Conservation (phyloP, 2,888 invertebrate genomes). For the Pammene aurita region DNA sequence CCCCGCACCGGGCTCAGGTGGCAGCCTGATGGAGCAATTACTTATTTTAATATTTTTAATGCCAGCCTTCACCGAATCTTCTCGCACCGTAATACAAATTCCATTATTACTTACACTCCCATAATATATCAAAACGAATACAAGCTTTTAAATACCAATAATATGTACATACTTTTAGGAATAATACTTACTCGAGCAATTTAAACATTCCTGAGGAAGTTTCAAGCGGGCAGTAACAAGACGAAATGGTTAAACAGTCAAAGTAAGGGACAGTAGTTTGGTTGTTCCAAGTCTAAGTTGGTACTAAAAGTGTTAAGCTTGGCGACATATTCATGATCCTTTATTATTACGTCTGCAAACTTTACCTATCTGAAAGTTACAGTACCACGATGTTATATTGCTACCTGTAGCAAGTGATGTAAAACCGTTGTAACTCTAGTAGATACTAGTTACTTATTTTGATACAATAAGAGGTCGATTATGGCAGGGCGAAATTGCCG, state of each 20-base stretch:
- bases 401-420: not conserved
- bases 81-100: conserved; percentile 61
- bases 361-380: conserved; percentile 12
- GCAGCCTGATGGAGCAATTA: conserved; percentile 75
- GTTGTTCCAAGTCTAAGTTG: conserved; percentile 14
- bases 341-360: conserved; percentile 17
- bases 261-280: conserved; percentile 9
- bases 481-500: no score
- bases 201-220: conserved; percentile 42
- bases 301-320: conserved; percentile 13
- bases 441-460: no score
- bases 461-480: no score
- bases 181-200: conserved; percentile 14
- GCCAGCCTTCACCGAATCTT: conserved; percentile 60
- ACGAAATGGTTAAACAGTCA: conserved; percentile 24
- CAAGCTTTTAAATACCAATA: conserved; percentile 12
- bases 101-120: conserved; percentile 49
- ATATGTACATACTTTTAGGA: conserved; percentile 13
- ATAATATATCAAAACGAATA: conserved; percentile 14
- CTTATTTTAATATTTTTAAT: conserved; percentile 79
- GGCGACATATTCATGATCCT: conserved; percentile 9
- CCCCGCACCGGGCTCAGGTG: conserved; percentile 65
- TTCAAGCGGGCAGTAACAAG: conserved; percentile 41
- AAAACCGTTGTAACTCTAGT: not conserved
- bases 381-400: not conserved